phyloP scores from a whole-genome alignment of 2,797 vertebrate genomes.

The Margarornis squamiger region DNA sequence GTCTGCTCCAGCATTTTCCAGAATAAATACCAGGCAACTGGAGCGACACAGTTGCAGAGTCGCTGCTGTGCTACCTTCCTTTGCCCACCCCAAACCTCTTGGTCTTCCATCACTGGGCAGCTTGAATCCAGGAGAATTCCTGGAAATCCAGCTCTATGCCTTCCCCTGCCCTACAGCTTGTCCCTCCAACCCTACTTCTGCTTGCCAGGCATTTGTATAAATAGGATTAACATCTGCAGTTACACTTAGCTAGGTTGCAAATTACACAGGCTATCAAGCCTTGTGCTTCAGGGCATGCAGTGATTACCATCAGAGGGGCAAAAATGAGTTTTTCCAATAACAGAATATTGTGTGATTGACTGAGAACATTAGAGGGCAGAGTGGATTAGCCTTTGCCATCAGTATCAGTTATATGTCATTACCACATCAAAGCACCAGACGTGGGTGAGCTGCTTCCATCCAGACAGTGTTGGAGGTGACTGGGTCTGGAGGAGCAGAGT shows the following conservation, averaged over 20 bases:
- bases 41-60: not conserved
- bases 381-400: slow-evolving; percentile 56
- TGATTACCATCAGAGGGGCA: slow-evolving; percentile 43
- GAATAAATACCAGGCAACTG: not conserved
- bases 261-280: slow-evolving; percentile 57
- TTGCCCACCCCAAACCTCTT: not conserved
- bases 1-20: not conserved
- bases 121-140: not conserved
- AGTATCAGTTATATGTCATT: slow-evolving; percentile 37
- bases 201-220: slow-evolving; percentile 56
- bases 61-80: not conserved
- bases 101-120: not conserved
- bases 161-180: not conserved
- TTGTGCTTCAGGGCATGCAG: slow-evolving; percentile 29
- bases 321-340: slow-evolving; percentile 66
- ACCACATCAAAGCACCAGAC: slow-evolving; percentile 3
- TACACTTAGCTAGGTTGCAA: slow-evolving; percentile 58
- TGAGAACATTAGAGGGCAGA: slow-evolving; percentile 41
- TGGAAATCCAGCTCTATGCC: not conserved
- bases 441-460: not conserved
- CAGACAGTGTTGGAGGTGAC: not conserved
- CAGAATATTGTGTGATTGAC: slow-evolving; percentile 51
- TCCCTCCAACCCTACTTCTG: not conserved
- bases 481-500: not conserved
- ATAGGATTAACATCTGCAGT: slow-evolving; percentile 62